Base-by-base conservation (phyloP, 2,113 vertebrate genomes). In the Lipophrys pholis region DNA sequence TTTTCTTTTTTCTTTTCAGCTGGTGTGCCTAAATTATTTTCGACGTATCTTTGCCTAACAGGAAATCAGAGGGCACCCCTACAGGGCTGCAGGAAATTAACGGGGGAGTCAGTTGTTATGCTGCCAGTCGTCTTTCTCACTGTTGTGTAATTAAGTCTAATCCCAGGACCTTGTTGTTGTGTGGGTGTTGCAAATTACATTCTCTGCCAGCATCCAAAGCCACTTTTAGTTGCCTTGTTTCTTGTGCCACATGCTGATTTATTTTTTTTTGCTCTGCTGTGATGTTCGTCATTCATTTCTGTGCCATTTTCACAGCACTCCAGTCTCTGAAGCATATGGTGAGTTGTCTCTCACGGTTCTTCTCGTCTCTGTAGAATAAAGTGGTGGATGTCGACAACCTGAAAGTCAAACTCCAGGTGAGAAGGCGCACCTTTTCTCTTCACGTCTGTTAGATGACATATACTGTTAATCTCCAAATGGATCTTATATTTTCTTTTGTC, bases 381-480 rank as follows among this genome's bases (percentile, higher is more conserved):
- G 95, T 99, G 87, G 96, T 99, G 75, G 89, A 91, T 0, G 95
- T 99, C 84, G 98, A 99, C 3, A 96, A 95, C 7, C 86, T 95
- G 80, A 97, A 96, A 82, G 96, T 99, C 89, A 99, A 99, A 82
- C 90, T 94, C 7, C 94, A 94, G 93, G 94, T 94, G 65, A 90
- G 89, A 42, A 7, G 0, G 1, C 3, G n/a, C 3, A 21, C 10
- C n/a, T 58, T 69, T 35, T n/a, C 11, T 42, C 41, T 5, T 8
- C 1, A 42, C 6, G 7, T 10, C 7, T 48, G 43, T 48, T 7
- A 48, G 45, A 48, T n/a, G 8, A n/a, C 15, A n/a, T 7, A 12
- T n/a, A n/a, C 45, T n/a, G 7, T 48, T 48, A 4, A 30, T 30
- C 21, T 30, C 21, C 6, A n/a, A n/a, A 14, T 48, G 6, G 15